Percentiles rank a stretch among this genome's conserved stretches.
phyloP scores from a whole-genome alignment of 2,797 vertebrate genomes.

The Rhadinocentrus ornatus region DNA sequence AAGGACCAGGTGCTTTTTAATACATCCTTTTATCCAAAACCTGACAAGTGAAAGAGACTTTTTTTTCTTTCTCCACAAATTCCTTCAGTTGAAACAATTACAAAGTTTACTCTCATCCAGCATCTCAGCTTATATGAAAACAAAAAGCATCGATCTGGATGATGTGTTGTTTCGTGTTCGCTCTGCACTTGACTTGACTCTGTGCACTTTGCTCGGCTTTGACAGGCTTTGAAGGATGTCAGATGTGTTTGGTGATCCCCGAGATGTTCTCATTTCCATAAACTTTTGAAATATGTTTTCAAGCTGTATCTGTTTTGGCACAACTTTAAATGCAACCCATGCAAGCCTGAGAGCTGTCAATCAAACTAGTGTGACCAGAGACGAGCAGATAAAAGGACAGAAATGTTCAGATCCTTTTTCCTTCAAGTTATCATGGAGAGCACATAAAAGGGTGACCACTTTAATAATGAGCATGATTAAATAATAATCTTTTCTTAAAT shows the following conservation, averaged over 20 bases:
- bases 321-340: neutral
- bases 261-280: conserved; percentile 56
- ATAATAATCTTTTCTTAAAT: neutral
- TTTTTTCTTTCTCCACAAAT: conserved; percentile 5
- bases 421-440: neutral
- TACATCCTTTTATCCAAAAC: neutral
- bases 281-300: conserved; percentile 63
- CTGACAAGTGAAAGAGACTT: neutral
- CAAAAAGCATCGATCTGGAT: conserved; percentile 9
- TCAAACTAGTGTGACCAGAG: conserved; percentile 32
- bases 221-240: conserved; percentile 33
- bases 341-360: conserved; percentile 39
- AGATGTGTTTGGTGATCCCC: conserved; percentile 25
- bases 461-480: conserved; percentile 1
- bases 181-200: conserved; percentile 7
- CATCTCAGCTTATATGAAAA: conserved; percentile 21
- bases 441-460: neutral
- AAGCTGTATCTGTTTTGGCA: conserved; percentile 38
- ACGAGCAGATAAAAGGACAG: conserved; percentile 1
- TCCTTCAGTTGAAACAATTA: conserved; percentile 3
- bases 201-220: conserved; percentile 19
- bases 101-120: neutral
- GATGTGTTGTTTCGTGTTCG: neutral
- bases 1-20: neutral
- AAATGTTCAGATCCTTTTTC: neutral